These are phyloP conservation scores for Dicyrtomina minuta DNA, from an alignment of 2,888 invertebrate genomes.

Conservation along the genomic window DNA sequence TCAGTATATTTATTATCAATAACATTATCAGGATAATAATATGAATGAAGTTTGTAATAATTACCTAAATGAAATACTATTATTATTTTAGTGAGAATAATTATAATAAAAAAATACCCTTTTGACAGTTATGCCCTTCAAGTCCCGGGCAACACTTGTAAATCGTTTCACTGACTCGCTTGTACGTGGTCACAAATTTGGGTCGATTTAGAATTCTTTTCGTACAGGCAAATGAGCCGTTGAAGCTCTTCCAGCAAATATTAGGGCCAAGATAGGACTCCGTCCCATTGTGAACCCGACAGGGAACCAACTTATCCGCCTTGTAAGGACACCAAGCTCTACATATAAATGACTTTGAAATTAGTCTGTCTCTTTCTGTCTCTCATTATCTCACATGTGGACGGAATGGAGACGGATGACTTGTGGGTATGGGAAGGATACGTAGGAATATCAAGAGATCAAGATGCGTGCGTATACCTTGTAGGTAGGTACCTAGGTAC, in stretches of 20 bases:
- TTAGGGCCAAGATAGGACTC: constrained; percentile 49
- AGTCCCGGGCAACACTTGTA: constrained; percentile 54
- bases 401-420: not conserved
- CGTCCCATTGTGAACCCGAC: constrained; percentile 49
- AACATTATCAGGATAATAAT: too few species aligned
- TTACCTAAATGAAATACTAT: too few species aligned
- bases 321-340: constrained; percentile 52
- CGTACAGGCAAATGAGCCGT: constrained; percentile 41
- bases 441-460: not conserved
- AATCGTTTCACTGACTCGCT: constrained; percentile 51
- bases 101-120: constrained; percentile 33
- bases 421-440: too few species aligned
- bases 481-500: too few species aligned
- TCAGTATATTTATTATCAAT: too few species aligned
- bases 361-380: not conserved
- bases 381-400: not conserved
- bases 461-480: too few species aligned
- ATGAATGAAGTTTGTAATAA: too few species aligned
- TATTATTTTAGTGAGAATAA: too few species aligned
- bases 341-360: not conserved
- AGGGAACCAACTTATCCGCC: constrained; percentile 43
- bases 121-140: constrained; percentile 42
- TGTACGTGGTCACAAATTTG: constrained; percentile 50
- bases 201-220: constrained; percentile 52
- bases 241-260: constrained; percentile 46